A percentile compares a stretch with the other conserved stretches of the same genome.
Conservation (phyloP, 1,140 invertebrate genomes). For the Drosophila ananassae region DNA sequence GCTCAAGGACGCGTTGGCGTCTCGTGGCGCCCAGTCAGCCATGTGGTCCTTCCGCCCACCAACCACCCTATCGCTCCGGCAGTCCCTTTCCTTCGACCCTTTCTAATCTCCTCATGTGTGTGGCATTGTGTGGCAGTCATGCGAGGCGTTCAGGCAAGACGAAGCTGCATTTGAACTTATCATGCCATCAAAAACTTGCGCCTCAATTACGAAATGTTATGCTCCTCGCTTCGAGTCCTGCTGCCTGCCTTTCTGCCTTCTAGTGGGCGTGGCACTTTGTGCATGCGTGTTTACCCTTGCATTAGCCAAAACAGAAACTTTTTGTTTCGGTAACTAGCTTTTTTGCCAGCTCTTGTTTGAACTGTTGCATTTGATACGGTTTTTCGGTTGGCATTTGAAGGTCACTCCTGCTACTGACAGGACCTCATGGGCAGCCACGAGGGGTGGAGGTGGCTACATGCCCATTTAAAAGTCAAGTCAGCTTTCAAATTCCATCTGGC, state of each 20-base stretch:
- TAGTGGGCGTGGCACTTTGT: conserved; percentile 29
- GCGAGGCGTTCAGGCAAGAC: conserved; percentile 51
- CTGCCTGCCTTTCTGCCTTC: not conserved
- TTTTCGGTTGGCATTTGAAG: conserved; percentile 42
- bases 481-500: conserved; percentile 20
- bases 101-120: conserved; percentile 42
- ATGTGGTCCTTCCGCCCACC: conserved; percentile 1
- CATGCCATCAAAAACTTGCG: conserved; percentile 54
- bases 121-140: conserved; percentile 50
- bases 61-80: not conserved
- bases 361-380: conserved; percentile 58
- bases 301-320: conserved; percentile 53
- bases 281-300: conserved; percentile 47
- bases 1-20: conserved; percentile 76
- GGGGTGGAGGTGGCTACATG: conserved; percentile 4
- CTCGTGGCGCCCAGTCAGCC: conserved; percentile 34
- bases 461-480: conserved; percentile 33
- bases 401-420: conserved; percentile 40
- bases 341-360: conserved; percentile 18
- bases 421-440: conserved; percentile 11
- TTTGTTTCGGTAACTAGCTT: conserved; percentile 26
- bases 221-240: conserved; percentile 4
- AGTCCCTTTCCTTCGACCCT: not conserved
- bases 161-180: conserved; percentile 65
- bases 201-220: conserved; percentile 60